Conservation (phyloP, 2,113 vertebrate species). For the Otus sunia region DNA sequence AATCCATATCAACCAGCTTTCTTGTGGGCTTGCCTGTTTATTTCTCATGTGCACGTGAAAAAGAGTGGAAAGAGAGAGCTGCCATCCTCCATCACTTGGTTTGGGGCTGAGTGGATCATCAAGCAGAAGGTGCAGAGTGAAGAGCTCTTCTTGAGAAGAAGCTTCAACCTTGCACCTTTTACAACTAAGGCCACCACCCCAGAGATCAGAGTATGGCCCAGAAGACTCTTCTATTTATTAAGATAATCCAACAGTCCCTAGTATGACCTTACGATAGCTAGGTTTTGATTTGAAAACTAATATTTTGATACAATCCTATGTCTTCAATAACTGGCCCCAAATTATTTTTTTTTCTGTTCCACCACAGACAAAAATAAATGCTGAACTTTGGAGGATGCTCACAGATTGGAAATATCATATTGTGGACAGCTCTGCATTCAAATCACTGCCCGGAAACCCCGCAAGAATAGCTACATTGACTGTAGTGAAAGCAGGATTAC, state of each 20-base stretch:
- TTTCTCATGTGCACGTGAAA: neutral
- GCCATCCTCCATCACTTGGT: neutral
- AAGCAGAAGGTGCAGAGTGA: neutral
- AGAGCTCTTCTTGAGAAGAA: neutral
- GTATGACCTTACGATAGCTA: neutral
- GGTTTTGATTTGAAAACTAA: neutral
- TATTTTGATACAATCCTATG: neutral
- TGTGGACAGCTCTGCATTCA: neutral
- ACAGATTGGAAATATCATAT: neutral
- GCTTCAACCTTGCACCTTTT: neutral
- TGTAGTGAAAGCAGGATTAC: neutral
- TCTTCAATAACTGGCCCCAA: fast-evolving
- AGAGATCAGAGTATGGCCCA: neutral
- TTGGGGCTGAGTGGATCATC: neutral
- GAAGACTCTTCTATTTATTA: neutral
- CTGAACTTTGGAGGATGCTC: neutral
- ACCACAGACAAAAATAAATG: neutral
- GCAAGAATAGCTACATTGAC: neutral
- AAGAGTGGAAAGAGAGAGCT: neutral
- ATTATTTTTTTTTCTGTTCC: neutral
- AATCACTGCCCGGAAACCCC: neutral
- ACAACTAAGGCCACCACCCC: neutral
- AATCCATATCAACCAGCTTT: neutral
- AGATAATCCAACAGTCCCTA: neutral
- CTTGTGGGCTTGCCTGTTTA: neutral